Conservation (phyloP, 2,113 vertebrate species). For the Perognathus longimembris region DNA sequence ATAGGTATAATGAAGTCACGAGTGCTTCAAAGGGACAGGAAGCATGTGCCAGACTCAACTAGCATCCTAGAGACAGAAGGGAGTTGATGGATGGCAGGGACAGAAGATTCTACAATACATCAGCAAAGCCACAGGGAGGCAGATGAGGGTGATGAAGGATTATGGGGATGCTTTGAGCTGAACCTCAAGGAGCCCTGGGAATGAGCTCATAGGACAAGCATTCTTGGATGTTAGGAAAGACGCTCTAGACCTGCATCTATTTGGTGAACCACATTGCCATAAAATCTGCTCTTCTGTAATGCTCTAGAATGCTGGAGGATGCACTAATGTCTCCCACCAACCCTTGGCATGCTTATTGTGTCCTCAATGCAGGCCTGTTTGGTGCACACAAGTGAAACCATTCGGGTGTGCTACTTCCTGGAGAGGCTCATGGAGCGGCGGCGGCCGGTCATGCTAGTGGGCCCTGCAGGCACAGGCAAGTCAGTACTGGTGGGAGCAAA, state of each 20-base stretch:
- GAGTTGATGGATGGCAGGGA: fast-evolving
- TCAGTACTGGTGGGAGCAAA: constrained; percentile 93
- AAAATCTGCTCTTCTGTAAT: neutral
- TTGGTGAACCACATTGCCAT: fast-evolving
- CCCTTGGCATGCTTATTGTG: fast-evolving
- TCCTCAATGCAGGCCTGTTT: constrained; percentile 90
- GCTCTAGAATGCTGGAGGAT: fast-evolving
- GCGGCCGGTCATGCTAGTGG: constrained; percentile 94
- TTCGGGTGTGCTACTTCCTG: constrained; percentile 92
- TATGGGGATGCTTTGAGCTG: neutral
- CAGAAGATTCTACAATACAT: neutral
- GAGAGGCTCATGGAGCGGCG: constrained; percentile 88
- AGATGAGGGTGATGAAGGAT: neutral
- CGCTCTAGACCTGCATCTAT: too few species aligned
- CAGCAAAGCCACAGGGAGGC: neutral
- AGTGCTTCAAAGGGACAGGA: neutral
- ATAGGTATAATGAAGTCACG: neutral
- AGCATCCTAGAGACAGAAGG: neutral
- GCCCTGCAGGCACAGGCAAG: constrained; percentile 93
- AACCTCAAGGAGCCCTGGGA: neutral
- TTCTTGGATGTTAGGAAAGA: neutral
- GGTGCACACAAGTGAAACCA: constrained; percentile 94
- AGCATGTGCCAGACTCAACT: neutral
- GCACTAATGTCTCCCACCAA: neutral
- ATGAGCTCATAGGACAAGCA: neutral